Percentiles rank a stretch among this genome's conserved stretches.
These are phyloP conservation scores for Sepiola atlantica DNA, from an alignment of 2,888 invertebrate genomes.

Conservation along the genomic window DNA sequence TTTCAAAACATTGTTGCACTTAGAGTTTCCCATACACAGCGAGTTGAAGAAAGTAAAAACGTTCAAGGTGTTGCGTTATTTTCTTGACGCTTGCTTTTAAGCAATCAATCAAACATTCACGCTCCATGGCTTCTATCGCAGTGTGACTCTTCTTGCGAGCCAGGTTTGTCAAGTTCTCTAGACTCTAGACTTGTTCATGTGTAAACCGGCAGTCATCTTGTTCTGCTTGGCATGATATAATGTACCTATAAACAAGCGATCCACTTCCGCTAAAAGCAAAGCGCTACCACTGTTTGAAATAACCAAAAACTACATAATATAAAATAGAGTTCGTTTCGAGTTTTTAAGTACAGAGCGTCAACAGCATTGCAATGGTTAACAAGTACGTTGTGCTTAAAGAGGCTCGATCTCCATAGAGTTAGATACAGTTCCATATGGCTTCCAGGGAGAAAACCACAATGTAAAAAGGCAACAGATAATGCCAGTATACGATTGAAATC, in stretches of 20 bases:
- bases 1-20: not conserved
- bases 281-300: not conserved
- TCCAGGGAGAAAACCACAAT: too few relatives aligned
- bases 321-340: not conserved
- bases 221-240: not conserved
- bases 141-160: not conserved
- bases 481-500: too few relatives aligned
- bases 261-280: not conserved
- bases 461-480: too few relatives aligned
- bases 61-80: not conserved
- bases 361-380: not conserved
- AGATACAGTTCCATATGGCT: too few relatives aligned
- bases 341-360: not conserved
- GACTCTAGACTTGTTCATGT: not conserved
- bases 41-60: not conserved
- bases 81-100: conserved; percentile 17
- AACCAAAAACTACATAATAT: not conserved
- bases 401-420: too few relatives aligned
- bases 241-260: not conserved
- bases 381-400: not conserved
- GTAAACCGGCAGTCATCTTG: not conserved
- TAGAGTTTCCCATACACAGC: not conserved
- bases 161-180: conserved; percentile 18
- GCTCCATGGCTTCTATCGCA: not conserved
- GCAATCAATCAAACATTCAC: conserved; percentile 17